These are phyloP conservation scores for Pammene fasciana DNA, from an alignment of 2,888 invertebrate species.

Conservation along the genomic window DNA sequence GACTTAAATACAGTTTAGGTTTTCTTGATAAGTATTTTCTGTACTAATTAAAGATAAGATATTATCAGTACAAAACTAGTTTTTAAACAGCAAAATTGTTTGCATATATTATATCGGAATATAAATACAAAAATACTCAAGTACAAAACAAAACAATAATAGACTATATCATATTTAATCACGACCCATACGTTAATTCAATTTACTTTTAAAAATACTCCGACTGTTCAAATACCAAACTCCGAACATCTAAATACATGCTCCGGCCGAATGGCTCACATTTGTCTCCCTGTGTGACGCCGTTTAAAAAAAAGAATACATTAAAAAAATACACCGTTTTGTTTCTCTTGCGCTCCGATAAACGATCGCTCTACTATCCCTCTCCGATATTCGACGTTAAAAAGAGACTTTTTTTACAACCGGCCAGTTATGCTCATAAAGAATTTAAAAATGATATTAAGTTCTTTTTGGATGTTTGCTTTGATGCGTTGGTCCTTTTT, in stretches of 20 bases:
- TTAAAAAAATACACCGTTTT: conserved; percentile 61
- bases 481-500: conserved; percentile 53
- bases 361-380: conserved; percentile 45
- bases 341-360: conserved; percentile 60
- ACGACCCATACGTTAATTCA: conserved; percentile 33
- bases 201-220: conserved; percentile 31
- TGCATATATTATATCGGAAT: too few relatives aligned
- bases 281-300: conserved; percentile 70
- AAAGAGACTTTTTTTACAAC: conserved; percentile 53
- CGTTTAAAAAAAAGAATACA: conserved; percentile 58
- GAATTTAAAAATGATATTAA: conserved; percentile 70
- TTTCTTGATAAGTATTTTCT: too few relatives aligned
- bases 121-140: not conserved
- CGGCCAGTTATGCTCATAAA: conserved; percentile 66
- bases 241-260: conserved; percentile 62
- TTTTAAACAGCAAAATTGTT: too few relatives aligned
- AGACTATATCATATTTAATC: conserved; percentile 23
- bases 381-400: conserved; percentile 42
- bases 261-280: conserved; percentile 59
- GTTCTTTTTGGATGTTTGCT: conserved; percentile 64
- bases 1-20: too few relatives aligned
- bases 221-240: conserved; percentile 23
- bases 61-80: too few relatives aligned
- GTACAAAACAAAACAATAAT: conserved; percentile 15
- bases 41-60: too few relatives aligned